A percentile compares a stretch with the other conserved stretches of the same genome.
These are phyloP conservation scores for Austrolebias charrua DNA, from an alignment of 2,797 vertebrate genomes.

Conservation along the genomic window DNA sequence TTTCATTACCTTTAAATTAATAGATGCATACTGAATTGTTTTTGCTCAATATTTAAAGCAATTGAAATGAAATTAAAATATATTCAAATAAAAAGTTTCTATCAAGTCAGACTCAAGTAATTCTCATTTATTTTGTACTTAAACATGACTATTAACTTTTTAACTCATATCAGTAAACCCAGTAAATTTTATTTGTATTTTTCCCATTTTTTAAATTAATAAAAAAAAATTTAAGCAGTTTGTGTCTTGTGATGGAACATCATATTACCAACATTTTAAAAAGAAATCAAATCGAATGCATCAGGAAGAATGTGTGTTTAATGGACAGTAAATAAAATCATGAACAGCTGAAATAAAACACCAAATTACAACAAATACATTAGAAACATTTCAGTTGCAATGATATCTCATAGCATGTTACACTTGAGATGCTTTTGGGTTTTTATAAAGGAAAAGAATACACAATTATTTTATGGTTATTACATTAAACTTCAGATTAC, in stretches of 20 bases:
- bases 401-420: background rate
- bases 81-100: background rate
- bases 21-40: slow-evolving; percentile 1
- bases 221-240: background rate
- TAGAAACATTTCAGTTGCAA: slow-evolving; percentile 12
- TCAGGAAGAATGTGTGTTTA: slow-evolving; percentile 46
- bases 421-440: slow-evolving; percentile 15
- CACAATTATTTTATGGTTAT: slow-evolving; percentile 1
- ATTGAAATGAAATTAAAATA: background rate
- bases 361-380: slow-evolving; percentile 7
- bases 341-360: slow-evolving; percentile 27
- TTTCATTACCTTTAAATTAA: slow-evolving; percentile 1
- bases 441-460: background rate
- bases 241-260: slow-evolving; percentile 21
- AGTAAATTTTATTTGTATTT: background rate
- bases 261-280: background rate
- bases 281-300: slow-evolving; percentile 25
- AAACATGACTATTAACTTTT: background rate
- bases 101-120: background rate
- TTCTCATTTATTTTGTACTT: background rate
- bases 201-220: background rate
- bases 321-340: slow-evolving; percentile 30
- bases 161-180: background rate
- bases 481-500: no score
- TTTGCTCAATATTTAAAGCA: background rate